phyloP scores from a whole-genome alignment of 2,113 vertebrate genomes.

The Oryzias woworae region DNA sequence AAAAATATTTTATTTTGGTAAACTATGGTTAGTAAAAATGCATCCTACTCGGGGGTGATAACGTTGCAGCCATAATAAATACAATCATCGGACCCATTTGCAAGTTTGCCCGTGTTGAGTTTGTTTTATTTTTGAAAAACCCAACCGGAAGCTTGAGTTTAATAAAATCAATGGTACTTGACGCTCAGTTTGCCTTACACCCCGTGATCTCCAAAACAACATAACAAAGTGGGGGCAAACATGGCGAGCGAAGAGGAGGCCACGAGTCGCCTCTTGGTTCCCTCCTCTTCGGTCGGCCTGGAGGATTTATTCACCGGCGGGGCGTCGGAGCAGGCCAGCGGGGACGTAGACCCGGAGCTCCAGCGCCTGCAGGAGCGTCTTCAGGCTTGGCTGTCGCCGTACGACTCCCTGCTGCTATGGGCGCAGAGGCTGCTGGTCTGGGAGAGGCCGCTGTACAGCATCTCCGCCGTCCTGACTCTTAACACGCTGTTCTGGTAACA shows the following conservation, averaged over 20 bases:
- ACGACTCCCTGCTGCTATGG: slow-evolving; percentile 81
- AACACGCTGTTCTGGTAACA: slow-evolving; percentile 91
- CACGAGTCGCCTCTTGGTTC: slow-evolving; percentile 57
- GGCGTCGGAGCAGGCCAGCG: slow-evolving; percentile 55
- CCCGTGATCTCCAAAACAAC: slow-evolving; percentile 74
- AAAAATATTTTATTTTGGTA: no score
- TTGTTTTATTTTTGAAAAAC: slow-evolving; percentile 39
- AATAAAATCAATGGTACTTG: background rate
- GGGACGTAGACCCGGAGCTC: slow-evolving; percentile 67
- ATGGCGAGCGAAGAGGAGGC: slow-evolving; percentile 81
- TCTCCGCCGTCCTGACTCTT: slow-evolving; percentile 84
- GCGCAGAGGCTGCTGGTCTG: slow-evolving; percentile 90
- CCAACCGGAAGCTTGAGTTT: background rate
- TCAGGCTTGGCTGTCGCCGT: slow-evolving; percentile 78
- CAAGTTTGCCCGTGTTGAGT: no score
- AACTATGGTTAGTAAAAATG: no score
- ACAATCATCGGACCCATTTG: no score
- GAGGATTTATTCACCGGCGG: slow-evolving; percentile 76
- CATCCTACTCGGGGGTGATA: no score
- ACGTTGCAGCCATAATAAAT: no score
- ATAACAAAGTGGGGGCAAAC: slow-evolving; percentile 68
- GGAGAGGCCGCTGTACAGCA: slow-evolving; percentile 92
- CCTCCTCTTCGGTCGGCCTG: slow-evolving; percentile 67
- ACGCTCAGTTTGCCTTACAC: slow-evolving; percentile 27
- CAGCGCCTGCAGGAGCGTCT: slow-evolving; percentile 79